phyloP scores from a whole-genome alignment of 2,113 vertebrate species.

The Ancistrus triradiatus region DNA sequence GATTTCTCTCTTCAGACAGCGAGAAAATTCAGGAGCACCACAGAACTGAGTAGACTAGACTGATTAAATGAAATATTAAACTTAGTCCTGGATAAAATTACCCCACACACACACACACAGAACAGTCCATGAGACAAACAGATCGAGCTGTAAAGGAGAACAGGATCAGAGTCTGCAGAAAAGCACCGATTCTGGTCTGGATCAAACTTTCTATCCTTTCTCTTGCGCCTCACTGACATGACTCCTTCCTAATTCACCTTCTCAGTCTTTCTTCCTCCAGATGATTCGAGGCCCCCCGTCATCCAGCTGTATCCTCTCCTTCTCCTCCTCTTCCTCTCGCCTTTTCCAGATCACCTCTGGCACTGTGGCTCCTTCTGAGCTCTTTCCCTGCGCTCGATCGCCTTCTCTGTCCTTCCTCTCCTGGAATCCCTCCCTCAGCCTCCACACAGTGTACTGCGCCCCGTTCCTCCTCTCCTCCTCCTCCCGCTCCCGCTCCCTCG shows the following conservation, averaged over 20 bases:
- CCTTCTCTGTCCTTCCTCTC: slow-evolving; percentile 62
- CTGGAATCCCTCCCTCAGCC: slow-evolving; percentile 72
- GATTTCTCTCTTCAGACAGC: background rate
- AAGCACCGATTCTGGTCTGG: slow-evolving; percentile 12
- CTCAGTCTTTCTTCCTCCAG: slow-evolving; percentile 64
- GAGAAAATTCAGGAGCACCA: too few species aligned
- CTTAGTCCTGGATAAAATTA: too few species aligned
- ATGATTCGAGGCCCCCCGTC: slow-evolving; percentile 62
- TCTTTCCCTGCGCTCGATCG: slow-evolving; percentile 44
- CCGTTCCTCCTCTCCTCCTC: slow-evolving; percentile 53
- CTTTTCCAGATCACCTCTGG: slow-evolving; percentile 70
- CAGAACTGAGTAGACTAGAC: too few species aligned
- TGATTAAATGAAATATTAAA: too few species aligned
- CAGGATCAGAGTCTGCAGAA: background rate
- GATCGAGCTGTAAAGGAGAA: background rate
- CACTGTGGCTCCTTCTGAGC: slow-evolving; percentile 49
- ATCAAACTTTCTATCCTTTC: slow-evolving; percentile 1
- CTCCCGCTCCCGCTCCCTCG: slow-evolving; percentile 60
- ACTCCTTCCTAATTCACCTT: slow-evolving; percentile 28
- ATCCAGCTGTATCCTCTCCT: slow-evolving; percentile 56
- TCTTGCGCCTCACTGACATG: slow-evolving; percentile 3
- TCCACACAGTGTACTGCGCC: slow-evolving; percentile 70
- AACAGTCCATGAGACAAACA: background rate
- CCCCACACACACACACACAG: background rate
- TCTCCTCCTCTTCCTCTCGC: slow-evolving; percentile 59